A percentile compares a stretch with the other conserved stretches of the same genome.
Evolutionary conservation across 2,888 invertebrate species (phyloP).

Genomic region (Dyspetes luteomarginatus): DNA sequence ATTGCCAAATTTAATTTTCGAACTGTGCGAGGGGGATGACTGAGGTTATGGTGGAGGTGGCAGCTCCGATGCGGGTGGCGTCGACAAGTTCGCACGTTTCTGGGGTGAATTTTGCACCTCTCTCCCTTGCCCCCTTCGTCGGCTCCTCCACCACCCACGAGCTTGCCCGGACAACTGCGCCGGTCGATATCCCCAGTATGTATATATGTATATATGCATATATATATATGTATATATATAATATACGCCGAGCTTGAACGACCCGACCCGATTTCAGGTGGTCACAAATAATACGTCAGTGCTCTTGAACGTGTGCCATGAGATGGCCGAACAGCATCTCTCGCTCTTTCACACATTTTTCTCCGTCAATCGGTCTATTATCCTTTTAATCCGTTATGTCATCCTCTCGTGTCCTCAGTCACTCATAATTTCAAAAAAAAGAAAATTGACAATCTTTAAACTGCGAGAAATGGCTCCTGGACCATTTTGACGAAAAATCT

Average conservation of each 20-base stretch:
- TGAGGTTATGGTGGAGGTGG: conserved; percentile 8
- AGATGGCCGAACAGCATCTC: conserved; percentile 54
- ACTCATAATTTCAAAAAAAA: neutral
- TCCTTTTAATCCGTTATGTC: conserved; percentile 19
- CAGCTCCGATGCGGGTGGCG: conserved; percentile 56
- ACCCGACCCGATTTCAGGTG: conserved; percentile 70
- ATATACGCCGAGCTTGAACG: conserved; percentile 69
- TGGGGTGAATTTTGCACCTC: conserved; percentile 62
- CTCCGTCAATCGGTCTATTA: conserved; percentile 33
- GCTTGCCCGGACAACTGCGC: conserved; percentile 65
- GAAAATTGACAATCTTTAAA: neutral
- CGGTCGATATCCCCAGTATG: conserved; percentile 64
- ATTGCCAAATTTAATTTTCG: conserved; percentile 44
- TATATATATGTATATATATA: neutral
- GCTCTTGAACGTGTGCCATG: conserved; percentile 62
- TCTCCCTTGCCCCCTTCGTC: neutral
- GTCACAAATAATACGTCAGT: conserved; percentile 68
- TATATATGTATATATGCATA: conserved; percentile 8
- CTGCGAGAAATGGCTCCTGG: neutral
- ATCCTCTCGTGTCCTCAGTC: neutral
- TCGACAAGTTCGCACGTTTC: conserved; percentile 66
- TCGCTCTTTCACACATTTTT: conserved; percentile 38
- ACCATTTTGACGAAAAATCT: neutral
- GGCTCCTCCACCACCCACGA: conserved; percentile 50
- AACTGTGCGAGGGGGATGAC: conserved; percentile 15